phyloP scores from a whole-genome alignment of 2,797 vertebrate genomes.

The Anniella stebbinsi region DNA sequence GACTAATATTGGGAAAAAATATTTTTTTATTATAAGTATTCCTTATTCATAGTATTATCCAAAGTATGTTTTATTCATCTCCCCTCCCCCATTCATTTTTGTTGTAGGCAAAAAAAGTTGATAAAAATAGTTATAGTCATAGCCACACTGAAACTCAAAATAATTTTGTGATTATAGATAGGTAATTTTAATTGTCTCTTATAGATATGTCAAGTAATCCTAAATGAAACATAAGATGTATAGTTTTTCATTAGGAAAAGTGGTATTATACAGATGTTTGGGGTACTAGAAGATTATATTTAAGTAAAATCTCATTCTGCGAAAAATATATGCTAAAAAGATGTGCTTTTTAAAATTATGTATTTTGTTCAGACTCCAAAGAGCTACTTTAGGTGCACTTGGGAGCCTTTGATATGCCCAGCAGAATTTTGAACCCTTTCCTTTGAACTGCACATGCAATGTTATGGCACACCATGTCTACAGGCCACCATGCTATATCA shows the following conservation, averaged over 20 bases:
- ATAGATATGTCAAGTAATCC: neutral
- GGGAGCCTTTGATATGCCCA: neutral
- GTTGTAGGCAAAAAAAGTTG: neutral
- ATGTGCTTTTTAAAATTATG: neutral
- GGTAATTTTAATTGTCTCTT: neutral
- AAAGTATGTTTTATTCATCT: neutral
- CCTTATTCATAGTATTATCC: neutral
- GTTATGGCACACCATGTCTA: neutral
- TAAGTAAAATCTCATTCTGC: neutral
- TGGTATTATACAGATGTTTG: neutral
- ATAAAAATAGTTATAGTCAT: neutral
- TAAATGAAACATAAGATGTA: neutral
- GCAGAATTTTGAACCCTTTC: neutral
- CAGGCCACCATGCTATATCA: neutral
- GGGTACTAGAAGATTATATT: neutral
- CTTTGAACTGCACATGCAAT: neutral
- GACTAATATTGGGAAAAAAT: neutral
- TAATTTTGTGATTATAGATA: neutral
- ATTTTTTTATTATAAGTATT: neutral
- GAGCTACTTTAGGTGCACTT: neutral
- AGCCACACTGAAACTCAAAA: neutral
- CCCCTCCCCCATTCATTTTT: slow-evolving; percentile 1
- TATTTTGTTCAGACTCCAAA: neutral
- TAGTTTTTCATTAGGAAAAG: neutral
- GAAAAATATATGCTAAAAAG: neutral